Evolutionary conservation across 2,888 invertebrate species (phyloP).

Genomic region (Belgica antarctica): DNA sequence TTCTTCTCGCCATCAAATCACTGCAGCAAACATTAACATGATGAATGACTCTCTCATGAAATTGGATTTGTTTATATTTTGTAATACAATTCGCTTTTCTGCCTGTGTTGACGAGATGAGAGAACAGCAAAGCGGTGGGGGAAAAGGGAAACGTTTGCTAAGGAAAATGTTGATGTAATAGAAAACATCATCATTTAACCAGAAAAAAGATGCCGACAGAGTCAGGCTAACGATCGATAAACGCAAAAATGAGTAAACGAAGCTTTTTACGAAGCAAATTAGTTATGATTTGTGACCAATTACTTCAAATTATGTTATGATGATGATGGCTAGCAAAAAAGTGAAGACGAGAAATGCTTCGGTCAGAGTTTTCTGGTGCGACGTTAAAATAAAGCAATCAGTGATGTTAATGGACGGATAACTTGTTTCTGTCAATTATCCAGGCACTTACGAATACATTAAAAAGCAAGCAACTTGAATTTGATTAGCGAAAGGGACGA

Average conservation of each 20-base stretch:
- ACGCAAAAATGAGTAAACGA: slow-evolving; percentile 5
- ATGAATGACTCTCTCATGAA: slow-evolving; percentile 14
- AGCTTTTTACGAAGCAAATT: slow-evolving; percentile 13
- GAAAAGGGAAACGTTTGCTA: not conserved
- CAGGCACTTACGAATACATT: slow-evolving; percentile 15
- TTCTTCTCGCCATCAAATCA: not conserved
- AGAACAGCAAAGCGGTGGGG: not conserved
- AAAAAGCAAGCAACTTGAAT: not conserved
- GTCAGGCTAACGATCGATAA: slow-evolving; percentile 8
- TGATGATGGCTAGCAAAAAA: slow-evolving; percentile 4
- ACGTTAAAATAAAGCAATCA: slow-evolving; percentile 11
- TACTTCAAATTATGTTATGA: slow-evolving; percentile 31
- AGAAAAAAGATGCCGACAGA: not conserved
- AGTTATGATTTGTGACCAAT: slow-evolving; percentile 36
- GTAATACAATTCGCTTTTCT: not conserved
- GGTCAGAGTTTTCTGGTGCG: not conserved
- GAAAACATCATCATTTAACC: slow-evolving; percentile 18
- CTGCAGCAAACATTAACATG: slow-evolving; percentile 6
- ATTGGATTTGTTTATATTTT: slow-evolving; percentile 13
- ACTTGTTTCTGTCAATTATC: slow-evolving; percentile 32
- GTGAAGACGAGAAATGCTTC: not conserved
- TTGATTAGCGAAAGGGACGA: not conserved
- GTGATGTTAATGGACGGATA: slow-evolving; percentile 5
- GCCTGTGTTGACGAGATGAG: not conserved
- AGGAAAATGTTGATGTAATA: not conserved